Evolutionary conservation across 2,113 vertebrate species (phyloP).

Genomic region (Empidonax alnorum): DNA sequence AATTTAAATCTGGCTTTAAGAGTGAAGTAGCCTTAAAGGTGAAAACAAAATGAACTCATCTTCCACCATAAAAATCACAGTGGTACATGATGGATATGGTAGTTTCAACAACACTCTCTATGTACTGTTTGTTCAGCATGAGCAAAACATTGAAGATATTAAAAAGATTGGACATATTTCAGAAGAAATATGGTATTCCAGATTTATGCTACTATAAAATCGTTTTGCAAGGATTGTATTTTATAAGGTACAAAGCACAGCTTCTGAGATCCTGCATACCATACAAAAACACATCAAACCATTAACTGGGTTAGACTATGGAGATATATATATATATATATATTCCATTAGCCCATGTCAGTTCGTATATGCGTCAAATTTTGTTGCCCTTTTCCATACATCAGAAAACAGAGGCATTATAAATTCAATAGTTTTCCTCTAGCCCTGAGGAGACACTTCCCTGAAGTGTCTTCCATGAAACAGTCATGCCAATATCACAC

Average conservation of each 20-base stretch:
- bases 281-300: background rate
- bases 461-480: background rate
- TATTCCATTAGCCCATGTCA: background rate
- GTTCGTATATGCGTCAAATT: background rate
- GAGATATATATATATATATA: background rate
- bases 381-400: background rate
- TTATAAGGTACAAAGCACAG: background rate
- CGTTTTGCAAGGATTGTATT: background rate
- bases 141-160: background rate
- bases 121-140: background rate
- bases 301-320: rapidly evolving
- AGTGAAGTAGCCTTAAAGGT: background rate
- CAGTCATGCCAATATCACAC: background rate
- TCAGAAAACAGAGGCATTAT: background rate
- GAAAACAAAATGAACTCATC: background rate
- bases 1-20: background rate
- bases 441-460: background rate
- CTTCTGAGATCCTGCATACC: background rate
- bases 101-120: background rate
- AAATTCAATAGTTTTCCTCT: background rate
- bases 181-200: background rate
- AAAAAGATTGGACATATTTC: background rate
- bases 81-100: background rate
- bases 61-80: background rate
- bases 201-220: background rate